Percentiles rank a stretch among this genome's conserved stretches.
Conservation (phyloP, 2,797 vertebrate species). For the Mormyrus proboscirostris region DNA sequence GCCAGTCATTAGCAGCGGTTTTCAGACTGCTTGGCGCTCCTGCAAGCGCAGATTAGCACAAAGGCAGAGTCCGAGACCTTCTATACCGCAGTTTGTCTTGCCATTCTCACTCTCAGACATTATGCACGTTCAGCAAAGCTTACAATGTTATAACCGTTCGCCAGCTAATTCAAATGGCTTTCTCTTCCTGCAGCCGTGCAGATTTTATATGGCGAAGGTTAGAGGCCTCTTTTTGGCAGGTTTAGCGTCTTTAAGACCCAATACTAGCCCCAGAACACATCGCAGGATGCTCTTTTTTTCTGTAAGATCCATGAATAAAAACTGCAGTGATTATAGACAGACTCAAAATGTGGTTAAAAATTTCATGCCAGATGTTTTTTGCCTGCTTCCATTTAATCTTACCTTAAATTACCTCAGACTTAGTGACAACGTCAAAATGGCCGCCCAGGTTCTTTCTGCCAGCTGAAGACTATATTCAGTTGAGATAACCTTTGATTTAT, state of each 20-base stretch:
- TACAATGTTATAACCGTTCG: background rate
- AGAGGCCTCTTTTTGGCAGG: background rate
- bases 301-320: background rate
- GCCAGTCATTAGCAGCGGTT: background rate
- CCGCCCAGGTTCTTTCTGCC: background rate
- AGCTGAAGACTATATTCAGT: background rate
- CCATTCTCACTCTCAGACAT: background rate
- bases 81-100: background rate
- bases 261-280: background rate
- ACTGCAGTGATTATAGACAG: background rate
- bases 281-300: background rate
- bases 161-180: background rate
- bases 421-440: background rate
- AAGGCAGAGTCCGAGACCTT: background rate
- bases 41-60: background rate
- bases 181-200: slow-evolving; percentile 1
- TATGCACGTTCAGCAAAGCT: background rate
- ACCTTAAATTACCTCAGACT: background rate
- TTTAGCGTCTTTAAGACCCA: background rate
- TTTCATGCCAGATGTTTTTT: background rate
- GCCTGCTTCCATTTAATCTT: background rate
- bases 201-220: background rate
- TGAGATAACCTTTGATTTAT: background rate
- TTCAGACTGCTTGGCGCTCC: background rate
- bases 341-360: background rate